Conservation (phyloP, 2,888 invertebrate genomes). For the Coleophora deauratella region DNA sequence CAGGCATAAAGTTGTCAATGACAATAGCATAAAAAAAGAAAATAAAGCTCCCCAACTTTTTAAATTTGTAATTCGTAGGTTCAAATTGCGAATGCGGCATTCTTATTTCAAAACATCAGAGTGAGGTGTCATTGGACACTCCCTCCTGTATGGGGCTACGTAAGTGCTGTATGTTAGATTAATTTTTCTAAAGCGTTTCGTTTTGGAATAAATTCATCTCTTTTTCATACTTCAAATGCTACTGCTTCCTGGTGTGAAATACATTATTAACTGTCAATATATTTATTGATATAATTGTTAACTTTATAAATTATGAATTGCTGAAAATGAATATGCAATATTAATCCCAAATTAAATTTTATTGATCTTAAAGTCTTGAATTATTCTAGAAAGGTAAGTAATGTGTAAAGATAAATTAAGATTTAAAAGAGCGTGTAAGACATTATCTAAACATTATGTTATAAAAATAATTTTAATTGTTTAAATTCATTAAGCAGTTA, state of each 20-base stretch:
- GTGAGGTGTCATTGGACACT: conserved; percentile 70
- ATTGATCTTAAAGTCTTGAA: too few relatives aligned
- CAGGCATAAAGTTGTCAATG: conserved; percentile 19
- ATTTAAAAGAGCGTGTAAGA: too few relatives aligned
- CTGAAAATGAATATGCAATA: background rate
- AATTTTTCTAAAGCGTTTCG: too few relatives aligned
- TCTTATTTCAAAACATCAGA: conserved; percentile 73
- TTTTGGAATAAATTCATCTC: too few relatives aligned
- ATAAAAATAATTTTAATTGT: background rate
- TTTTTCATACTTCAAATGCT: background rate
- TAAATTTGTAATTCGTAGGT: conserved; percentile 71
- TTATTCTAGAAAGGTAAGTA: too few relatives aligned
- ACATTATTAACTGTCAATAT: background rate
- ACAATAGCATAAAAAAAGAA: conserved; percentile 42
- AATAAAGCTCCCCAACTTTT: conserved; percentile 62
- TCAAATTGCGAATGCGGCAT: conserved; percentile 70
- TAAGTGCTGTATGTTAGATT: conserved; percentile 38
- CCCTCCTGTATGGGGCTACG: conserved; percentile 39
- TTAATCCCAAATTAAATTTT: background rate
- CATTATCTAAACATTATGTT: too few relatives aligned
- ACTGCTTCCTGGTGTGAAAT: background rate
- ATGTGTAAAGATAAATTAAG: too few relatives aligned
- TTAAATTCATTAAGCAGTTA: background rate
- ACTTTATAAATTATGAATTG: background rate
- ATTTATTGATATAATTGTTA: background rate